Percentiles rank a stretch among this genome's conserved stretches.
Evolutionary conservation across 2,888 invertebrate species (phyloP).

Genomic region (Gibbula magus): DNA sequence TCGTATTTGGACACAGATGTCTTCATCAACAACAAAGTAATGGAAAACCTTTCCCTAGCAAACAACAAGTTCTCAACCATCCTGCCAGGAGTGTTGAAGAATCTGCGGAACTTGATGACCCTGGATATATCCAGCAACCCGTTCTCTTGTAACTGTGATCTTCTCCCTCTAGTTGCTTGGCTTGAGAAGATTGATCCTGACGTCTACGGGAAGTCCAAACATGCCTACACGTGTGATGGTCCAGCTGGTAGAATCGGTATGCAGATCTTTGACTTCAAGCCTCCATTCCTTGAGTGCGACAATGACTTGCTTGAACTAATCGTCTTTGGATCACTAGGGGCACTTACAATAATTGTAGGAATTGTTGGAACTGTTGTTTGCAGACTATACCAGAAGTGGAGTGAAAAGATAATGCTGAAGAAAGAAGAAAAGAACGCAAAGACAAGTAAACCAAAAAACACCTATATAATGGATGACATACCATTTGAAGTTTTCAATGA

Average conservation of each 20-base stretch:
- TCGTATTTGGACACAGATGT: conserved; percentile 42
- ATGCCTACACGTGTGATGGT: conserved; percentile 57
- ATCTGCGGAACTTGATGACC: conserved; percentile 48
- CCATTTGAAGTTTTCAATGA: conserved; percentile 7
- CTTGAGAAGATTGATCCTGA: conserved; percentile 34
- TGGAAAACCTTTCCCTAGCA: conserved; percentile 51
- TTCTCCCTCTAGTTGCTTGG: conserved; percentile 64
- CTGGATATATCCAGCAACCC: conserved; percentile 65
- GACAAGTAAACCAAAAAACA: background rate
- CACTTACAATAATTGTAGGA: conserved; percentile 49
- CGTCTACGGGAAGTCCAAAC: conserved; percentile 36
- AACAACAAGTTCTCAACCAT: conserved; percentile 53
- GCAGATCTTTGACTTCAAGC: conserved; percentile 54
- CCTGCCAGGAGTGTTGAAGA: conserved; percentile 47
- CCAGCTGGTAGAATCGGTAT: conserved; percentile 54
- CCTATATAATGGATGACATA: background rate
- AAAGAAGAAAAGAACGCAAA: background rate
- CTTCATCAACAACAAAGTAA: conserved; percentile 47
- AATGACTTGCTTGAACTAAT: conserved; percentile 54
- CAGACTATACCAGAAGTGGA: conserved; percentile 47
- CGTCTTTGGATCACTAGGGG: conserved; percentile 54
- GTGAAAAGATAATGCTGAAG: conserved; percentile 25
- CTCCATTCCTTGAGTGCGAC: conserved; percentile 62
- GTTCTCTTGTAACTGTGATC: conserved; percentile 65
- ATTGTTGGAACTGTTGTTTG: conserved; percentile 48